phyloP scores from a whole-genome alignment of 1,140 invertebrate genomes.

The Aphelenchoides besseyi region DNA sequence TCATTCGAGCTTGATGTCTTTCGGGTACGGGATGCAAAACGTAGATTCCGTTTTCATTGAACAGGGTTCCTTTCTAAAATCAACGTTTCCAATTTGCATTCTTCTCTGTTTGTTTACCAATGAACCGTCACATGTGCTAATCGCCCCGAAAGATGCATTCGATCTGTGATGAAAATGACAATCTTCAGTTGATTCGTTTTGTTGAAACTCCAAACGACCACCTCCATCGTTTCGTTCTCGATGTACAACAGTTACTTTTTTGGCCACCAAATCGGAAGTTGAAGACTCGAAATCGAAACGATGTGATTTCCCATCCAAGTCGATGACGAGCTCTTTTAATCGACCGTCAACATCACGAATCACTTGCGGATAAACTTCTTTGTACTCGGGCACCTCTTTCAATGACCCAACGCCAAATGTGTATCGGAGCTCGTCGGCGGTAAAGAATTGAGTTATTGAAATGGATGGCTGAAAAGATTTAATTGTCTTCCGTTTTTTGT shows the following conservation, averaged over 20 bases:
- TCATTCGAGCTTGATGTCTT: conserved; percentile 45
- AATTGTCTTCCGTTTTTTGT: background rate
- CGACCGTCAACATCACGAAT: conserved; percentile 23
- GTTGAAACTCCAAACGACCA: conserved; percentile 21
- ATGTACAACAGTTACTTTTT: conserved; percentile 49
- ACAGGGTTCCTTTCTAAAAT: conserved; percentile 61
- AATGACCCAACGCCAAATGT: conserved; percentile 53
- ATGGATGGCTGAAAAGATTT: conserved; percentile 38
- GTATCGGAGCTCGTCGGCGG: conserved; percentile 58
- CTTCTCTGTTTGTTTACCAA: conserved; percentile 36
- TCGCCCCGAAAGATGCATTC: conserved; percentile 54
- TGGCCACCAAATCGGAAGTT: conserved; percentile 46
- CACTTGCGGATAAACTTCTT: conserved; percentile 47
- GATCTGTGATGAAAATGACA: conserved; percentile 56
- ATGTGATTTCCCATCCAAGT: conserved; percentile 31
- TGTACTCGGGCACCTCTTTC: conserved; percentile 51
- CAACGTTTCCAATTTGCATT: background rate
- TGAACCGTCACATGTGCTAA: conserved; percentile 55
- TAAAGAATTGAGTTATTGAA: conserved; percentile 54
- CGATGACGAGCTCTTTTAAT: conserved; percentile 35
- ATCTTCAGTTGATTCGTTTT: conserved; percentile 34
- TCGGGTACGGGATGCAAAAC: conserved; percentile 61
- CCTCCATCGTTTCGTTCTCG: conserved; percentile 45
- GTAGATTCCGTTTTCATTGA: conserved; percentile 44
- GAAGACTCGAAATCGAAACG: conserved; percentile 41